These are phyloP conservation scores for Brevimyrus niger DNA, from an alignment of 2,113 vertebrate species.

Conservation along the genomic window DNA sequence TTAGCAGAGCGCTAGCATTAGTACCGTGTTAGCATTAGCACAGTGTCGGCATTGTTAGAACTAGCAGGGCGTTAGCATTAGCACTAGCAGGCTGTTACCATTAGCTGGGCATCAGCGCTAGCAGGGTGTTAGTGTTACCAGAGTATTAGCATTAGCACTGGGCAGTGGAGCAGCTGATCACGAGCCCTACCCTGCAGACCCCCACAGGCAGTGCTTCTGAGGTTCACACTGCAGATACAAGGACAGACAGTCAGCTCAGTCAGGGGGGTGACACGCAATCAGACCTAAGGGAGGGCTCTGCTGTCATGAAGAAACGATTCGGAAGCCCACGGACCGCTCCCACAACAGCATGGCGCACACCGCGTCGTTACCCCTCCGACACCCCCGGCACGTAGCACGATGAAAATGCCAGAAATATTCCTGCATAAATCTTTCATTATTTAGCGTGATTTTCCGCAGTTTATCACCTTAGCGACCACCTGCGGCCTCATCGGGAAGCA, in stretches of 20 bases:
- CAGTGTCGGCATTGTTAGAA: background rate
- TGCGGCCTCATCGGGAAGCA: background rate
- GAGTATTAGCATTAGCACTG: background rate
- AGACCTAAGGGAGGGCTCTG: background rate
- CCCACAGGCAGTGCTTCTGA: background rate
- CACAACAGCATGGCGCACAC: background rate
- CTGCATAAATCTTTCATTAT: background rate
- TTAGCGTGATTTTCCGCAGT: background rate
- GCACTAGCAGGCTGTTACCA: background rate
- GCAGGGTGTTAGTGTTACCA: background rate
- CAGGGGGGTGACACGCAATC: background rate
- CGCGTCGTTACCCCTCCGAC: background rate
- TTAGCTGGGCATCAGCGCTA: background rate
- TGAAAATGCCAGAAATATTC: background rate
- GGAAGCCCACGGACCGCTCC: background rate
- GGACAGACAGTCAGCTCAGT: background rate
- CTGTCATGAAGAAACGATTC: background rate
- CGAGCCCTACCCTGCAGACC: background rate
- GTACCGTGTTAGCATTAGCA: background rate
- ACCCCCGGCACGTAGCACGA: background rate
- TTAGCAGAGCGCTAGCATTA: background rate
- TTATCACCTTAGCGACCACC: background rate
- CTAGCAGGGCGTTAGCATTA: too few species aligned
- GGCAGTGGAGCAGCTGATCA: background rate
- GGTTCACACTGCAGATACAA: background rate